Evolutionary conservation across 2,113 vertebrate genomes (phyloP).

Genomic region (Passer domesticus): DNA sequence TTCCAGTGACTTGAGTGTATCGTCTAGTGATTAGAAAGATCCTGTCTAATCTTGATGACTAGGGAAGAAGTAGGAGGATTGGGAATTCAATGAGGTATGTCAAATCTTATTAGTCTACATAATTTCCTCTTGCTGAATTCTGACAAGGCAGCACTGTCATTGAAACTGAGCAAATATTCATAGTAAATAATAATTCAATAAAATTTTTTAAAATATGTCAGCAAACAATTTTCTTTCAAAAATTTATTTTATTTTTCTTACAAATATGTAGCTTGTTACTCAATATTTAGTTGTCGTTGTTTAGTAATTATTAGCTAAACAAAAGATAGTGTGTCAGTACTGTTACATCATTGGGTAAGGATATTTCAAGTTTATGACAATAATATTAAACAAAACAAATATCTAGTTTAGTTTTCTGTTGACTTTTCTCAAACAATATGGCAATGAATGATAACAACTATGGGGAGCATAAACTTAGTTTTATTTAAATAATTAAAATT

Average conservation of each 20-base stretch:
- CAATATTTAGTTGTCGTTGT: background rate
- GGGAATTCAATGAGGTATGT: constrained; percentile 56
- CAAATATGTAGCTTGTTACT: background rate
- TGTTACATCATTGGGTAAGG: background rate
- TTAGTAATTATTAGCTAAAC: background rate
- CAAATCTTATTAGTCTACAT: constrained; percentile 72
- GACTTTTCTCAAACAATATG: background rate
- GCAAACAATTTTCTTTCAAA: background rate
- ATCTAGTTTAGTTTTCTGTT: background rate
- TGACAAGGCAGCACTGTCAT: constrained; percentile 21
- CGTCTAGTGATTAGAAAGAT: background rate
- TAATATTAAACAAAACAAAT: background rate
- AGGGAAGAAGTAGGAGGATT: constrained; percentile 12
- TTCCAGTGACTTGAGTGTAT: background rate
- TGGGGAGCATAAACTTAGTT: background rate
- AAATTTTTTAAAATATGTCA: background rate
- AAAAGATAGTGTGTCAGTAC: background rate
- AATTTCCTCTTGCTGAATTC: constrained; percentile 58
- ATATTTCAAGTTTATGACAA: background rate
- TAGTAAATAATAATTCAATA: background rate
- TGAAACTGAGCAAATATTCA: background rate
- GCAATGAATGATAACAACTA: background rate
- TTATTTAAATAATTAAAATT: background rate
- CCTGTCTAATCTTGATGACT: background rate
- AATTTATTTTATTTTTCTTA: background rate